Evolutionary conservation across 2,888 invertebrate genomes (phyloP).

Genomic region (Scaptomyza cyrtandrae): DNA sequence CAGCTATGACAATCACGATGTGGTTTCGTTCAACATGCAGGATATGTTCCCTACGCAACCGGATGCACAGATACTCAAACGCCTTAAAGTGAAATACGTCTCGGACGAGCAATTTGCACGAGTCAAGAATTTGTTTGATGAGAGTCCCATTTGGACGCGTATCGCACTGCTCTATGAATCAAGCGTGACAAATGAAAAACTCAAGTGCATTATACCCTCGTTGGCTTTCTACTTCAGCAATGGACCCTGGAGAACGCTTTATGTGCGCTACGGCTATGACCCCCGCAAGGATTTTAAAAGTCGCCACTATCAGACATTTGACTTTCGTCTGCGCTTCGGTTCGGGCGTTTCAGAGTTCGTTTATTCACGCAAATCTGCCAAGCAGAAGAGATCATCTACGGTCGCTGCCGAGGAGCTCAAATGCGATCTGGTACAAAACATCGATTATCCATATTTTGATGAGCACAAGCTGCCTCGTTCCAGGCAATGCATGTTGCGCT

Average conservation of each 20-base stretch:
- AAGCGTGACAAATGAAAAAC: slow-evolving; percentile 86
- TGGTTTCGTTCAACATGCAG: slow-evolving; percentile 87
- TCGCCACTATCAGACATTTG: slow-evolving; percentile 94
- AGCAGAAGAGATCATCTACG: slow-evolving; percentile 56
- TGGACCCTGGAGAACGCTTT: slow-evolving; percentile 97
- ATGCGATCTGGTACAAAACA: slow-evolving; percentile 75
- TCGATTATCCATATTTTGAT: slow-evolving; percentile 86
- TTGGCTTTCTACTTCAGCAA: slow-evolving; percentile 93
- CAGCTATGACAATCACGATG: slow-evolving; percentile 87
- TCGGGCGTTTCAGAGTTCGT: slow-evolving; percentile 82
- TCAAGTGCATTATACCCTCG: slow-evolving; percentile 92
- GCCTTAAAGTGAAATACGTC: slow-evolving; percentile 85
- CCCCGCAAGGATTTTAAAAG: slow-evolving; percentile 92
- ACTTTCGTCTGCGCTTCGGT: slow-evolving; percentile 88
- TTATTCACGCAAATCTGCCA: slow-evolving; percentile 70
- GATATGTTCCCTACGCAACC: slow-evolving; percentile 88
- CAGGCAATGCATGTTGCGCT: slow-evolving; percentile 95
- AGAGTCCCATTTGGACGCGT: slow-evolving; percentile 95
- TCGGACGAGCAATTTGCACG: slow-evolving; percentile 85
- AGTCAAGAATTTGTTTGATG: slow-evolving; percentile 89
- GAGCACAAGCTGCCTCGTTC: slow-evolving; percentile 92
- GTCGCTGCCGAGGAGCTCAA: slow-evolving; percentile 70
- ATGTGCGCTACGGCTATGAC: slow-evolving; percentile 96
- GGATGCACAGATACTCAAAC: slow-evolving; percentile 86
- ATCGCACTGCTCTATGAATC: slow-evolving; percentile 89